These are phyloP conservation scores for Betta splendens DNA, from an alignment of 2,797 vertebrate species.

Conservation along the genomic window DNA sequence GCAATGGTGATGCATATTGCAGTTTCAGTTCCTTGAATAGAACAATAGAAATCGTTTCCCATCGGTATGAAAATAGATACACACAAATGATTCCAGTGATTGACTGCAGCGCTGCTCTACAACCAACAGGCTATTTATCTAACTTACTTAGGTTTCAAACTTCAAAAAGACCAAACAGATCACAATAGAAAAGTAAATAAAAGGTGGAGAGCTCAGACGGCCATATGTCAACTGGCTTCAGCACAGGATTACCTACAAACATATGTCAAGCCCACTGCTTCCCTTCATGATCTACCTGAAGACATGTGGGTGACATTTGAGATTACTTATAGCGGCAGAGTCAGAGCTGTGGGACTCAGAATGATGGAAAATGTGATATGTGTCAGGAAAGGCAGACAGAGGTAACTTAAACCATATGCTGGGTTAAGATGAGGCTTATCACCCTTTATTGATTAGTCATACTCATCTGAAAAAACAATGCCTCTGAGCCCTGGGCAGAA, in stretches of 20 bases:
- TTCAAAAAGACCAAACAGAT: constrained; percentile 12
- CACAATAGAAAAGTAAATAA: constrained; percentile 19
- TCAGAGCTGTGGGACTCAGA: too few species aligned
- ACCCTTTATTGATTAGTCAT: constrained; percentile 58
- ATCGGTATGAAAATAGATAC: neutral
- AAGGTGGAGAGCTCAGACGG: constrained; percentile 37
- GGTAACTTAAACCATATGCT: constrained; percentile 74
- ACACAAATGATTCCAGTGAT: constrained; percentile 27
- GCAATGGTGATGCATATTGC: too few species aligned
- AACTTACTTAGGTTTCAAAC: constrained; percentile 31
- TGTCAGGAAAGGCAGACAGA: constrained; percentile 50
- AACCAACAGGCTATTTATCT: constrained; percentile 51
- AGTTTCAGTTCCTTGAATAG: too few species aligned
- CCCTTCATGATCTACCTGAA: constrained; percentile 54
- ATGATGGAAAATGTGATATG: constrained; percentile 63
- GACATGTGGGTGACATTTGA: constrained; percentile 67
- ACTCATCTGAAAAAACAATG: constrained; percentile 45
- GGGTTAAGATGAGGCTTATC: constrained; percentile 59
- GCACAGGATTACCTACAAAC: constrained; percentile 52
- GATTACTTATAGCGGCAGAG: constrained; percentile 60
- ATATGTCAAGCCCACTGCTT: constrained; percentile 57
- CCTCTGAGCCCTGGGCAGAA: constrained; percentile 37
- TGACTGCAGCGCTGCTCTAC: constrained; percentile 51
- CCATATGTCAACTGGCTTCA: constrained; percentile 49
- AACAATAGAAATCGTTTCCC: constrained; percentile 16